These are phyloP conservation scores for Leptonema lineaticorne DNA, from an alignment of 1,140 invertebrate genomes.

Conservation along the genomic window DNA sequence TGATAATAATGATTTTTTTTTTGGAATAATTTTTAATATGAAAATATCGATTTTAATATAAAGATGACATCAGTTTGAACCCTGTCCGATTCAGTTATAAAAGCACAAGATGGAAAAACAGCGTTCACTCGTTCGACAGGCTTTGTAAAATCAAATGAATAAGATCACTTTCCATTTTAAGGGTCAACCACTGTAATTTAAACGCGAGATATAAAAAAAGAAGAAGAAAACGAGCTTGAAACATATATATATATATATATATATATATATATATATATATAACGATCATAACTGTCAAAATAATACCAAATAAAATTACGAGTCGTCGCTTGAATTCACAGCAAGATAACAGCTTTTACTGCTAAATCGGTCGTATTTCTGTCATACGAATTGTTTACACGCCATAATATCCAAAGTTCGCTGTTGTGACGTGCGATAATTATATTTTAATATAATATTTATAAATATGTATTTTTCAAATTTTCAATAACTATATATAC, in stretches of 20 bases:
- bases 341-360: neutral
- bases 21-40: neutral
- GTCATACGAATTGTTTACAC: no score
- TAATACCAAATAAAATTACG: neutral
- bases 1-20: neutral
- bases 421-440: no score
- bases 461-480: no score
- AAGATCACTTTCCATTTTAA: constrained; percentile 3
- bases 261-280: neutral
- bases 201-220: neutral
- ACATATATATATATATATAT: neutral
- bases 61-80: neutral
- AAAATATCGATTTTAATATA: neutral
- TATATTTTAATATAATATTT: no score
- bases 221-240: neutral
- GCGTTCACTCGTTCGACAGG: neutral
- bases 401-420: no score
- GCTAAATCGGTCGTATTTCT: neutral
- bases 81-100: neutral
- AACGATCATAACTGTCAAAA: neutral
- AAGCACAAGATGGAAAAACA: neutral
- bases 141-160: neutral
- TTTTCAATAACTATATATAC: no score
- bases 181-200: neutral
- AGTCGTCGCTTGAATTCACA: neutral